A percentile compares a stretch with the other conserved stretches of the same genome.
Conservation (phyloP, 2,797 vertebrate genomes). For the Okamejei kenojei region DNA sequence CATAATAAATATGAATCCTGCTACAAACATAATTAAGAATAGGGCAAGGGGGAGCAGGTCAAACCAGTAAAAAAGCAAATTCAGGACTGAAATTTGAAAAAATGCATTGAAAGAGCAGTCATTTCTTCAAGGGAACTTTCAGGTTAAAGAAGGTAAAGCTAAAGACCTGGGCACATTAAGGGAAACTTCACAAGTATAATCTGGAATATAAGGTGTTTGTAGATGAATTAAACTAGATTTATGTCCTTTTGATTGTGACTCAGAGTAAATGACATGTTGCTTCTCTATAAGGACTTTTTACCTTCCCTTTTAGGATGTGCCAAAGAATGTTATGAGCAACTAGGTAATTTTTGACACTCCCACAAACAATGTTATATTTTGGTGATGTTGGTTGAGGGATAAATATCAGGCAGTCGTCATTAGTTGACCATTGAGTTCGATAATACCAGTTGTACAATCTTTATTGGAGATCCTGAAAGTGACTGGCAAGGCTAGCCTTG, state of each 20-base stretch:
- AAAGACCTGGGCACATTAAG: background rate
- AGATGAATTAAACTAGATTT: background rate
- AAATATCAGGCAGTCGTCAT: too few relatives aligned
- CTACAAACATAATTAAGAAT: background rate
- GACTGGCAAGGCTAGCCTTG: too few relatives aligned
- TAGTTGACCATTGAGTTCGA: too few relatives aligned
- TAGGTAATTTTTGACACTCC: too few relatives aligned
- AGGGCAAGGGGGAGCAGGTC: background rate
- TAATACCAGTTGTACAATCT: too few relatives aligned
- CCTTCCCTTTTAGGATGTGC: too few relatives aligned
- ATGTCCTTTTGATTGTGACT: background rate
- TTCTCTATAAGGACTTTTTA: too few relatives aligned
- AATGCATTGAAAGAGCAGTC: background rate
- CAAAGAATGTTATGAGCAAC: too few relatives aligned
- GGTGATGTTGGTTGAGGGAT: background rate
- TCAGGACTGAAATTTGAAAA: background rate
- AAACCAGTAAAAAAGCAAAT: background rate
- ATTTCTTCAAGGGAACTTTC: background rate
- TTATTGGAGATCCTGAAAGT: too few relatives aligned
- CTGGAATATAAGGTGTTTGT: background rate
- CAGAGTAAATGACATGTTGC: background rate
- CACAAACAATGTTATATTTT: too few relatives aligned
- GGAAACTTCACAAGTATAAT: background rate
- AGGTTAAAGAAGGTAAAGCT: background rate
- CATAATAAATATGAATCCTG: background rate